Percentiles rank a stretch among this genome's conserved stretches.
These are phyloP conservation scores for Hyalella azteca DNA, from an alignment of 2,888 invertebrate genomes.

Conservation along the genomic window DNA sequence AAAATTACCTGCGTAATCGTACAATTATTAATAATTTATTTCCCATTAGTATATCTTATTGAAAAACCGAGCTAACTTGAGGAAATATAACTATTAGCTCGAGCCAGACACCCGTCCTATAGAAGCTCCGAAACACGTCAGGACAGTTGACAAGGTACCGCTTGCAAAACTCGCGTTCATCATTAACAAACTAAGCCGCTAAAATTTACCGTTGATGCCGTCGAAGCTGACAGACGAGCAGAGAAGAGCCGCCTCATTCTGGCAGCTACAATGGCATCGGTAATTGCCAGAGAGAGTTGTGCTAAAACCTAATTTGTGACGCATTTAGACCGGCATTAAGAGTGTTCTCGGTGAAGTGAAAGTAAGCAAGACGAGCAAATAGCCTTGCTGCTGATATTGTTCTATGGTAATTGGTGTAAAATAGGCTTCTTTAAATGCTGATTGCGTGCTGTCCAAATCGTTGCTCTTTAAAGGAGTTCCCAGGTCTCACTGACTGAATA, in stretches of 20 bases:
- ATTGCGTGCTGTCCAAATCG: neutral
- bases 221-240: neutral
- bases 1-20: neutral
- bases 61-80: too few species aligned
- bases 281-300: neutral
- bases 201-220: conserved; percentile 3
- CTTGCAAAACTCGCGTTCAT: too few species aligned
- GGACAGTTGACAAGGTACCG: too few species aligned
- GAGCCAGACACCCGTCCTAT: too few species aligned
- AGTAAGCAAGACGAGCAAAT: neutral
- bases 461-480: neutral
- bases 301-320: neutral
- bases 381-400: neutral
- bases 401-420: conserved; percentile 18
- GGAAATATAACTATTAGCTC: too few species aligned
- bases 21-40: neutral
- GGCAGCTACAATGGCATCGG: neutral
- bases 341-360: neutral
- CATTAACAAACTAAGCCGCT: too few species aligned
- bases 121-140: too few species aligned
- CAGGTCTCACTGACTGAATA: conserved; percentile 10
- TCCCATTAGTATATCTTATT: neutral
- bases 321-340: neutral
- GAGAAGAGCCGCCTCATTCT: neutral
- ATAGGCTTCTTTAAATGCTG: neutral